These are phyloP conservation scores for Macrosoma leucophasiata DNA, from an alignment of 2,888 invertebrate species.

Conservation along the genomic window DNA sequence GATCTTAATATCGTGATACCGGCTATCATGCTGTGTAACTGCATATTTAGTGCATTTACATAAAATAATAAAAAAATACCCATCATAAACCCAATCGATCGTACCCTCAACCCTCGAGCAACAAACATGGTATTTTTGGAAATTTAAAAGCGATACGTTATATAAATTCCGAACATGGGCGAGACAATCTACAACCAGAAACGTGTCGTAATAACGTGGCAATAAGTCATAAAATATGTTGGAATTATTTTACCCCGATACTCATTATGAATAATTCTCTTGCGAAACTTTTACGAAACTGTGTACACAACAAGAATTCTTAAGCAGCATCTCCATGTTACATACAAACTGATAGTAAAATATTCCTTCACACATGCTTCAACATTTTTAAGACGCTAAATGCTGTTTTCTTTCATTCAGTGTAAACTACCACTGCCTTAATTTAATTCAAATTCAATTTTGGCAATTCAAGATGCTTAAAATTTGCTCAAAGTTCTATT, in stretches of 20 bases:
- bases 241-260: slow-evolving; percentile 41
- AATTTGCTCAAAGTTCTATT: no score
- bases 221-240: slow-evolving; percentile 57
- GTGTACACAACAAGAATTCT: slow-evolving; percentile 61
- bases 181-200: slow-evolving; percentile 48
- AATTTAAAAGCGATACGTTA: slow-evolving; percentile 45
- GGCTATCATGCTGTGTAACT: slow-evolving; percentile 34
- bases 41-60: slow-evolving; percentile 59
- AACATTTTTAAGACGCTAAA: no score
- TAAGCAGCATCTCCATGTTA: slow-evolving; percentile 43
- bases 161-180: slow-evolving; percentile 56
- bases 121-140: slow-evolving; percentile 49
- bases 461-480: no score
- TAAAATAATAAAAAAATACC: slow-evolving; percentile 63
- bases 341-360: slow-evolving; percentile 8
- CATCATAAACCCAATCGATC: slow-evolving; percentile 59
- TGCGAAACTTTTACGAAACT: slow-evolving; percentile 60
- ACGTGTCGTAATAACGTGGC: slow-evolving; percentile 50
- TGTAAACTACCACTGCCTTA: no score
- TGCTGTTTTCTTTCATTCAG: no score
- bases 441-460: no score
- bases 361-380: slow-evolving; percentile 1
- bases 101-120: slow-evolving; percentile 58
- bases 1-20: no score
- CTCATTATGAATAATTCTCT: slow-evolving; percentile 66